A percentile compares a stretch with the other conserved stretches of the same genome.
phyloP scores from a whole-genome alignment of 1,140 invertebrate species.

The Zaprionus inermis region DNA sequence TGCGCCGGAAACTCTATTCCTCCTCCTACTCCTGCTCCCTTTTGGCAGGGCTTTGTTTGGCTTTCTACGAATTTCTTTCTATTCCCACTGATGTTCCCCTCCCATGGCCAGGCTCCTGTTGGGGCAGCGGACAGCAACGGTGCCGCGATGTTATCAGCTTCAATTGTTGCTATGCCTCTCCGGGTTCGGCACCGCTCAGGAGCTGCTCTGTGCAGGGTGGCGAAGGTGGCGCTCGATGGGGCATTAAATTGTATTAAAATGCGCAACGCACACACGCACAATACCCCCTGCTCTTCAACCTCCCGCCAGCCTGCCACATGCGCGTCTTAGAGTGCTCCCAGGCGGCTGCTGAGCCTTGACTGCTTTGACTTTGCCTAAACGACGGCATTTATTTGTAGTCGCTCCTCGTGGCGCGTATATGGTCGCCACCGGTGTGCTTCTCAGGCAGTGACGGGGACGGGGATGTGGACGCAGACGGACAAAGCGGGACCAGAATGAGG shows the following conservation, averaged over 20 bases:
- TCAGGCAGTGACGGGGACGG: not conserved
- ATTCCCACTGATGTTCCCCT: slow-evolving; percentile 27
- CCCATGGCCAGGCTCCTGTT: slow-evolving; percentile 23
- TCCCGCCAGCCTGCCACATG: slow-evolving; percentile 21
- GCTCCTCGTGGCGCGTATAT: slow-evolving; percentile 38
- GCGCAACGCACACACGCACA: slow-evolving; percentile 68
- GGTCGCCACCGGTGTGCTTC: slow-evolving; percentile 29
- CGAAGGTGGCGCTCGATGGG: slow-evolving; percentile 66
- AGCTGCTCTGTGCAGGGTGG: slow-evolving; percentile 30
- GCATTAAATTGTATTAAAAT: slow-evolving; percentile 83
- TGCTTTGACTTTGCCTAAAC: slow-evolving; percentile 62
- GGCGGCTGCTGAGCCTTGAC: slow-evolving; percentile 44
- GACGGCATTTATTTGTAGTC: slow-evolving; percentile 75
- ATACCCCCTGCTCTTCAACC: slow-evolving; percentile 16
- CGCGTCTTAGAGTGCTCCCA: slow-evolving; percentile 59
- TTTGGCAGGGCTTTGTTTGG: slow-evolving; percentile 39
- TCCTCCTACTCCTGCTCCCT: slow-evolving; percentile 10
- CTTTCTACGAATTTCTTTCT: slow-evolving; percentile 45
- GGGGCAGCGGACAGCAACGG: slow-evolving; percentile 12
- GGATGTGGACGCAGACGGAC: too few relatives aligned
- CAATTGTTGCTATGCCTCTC: slow-evolving; percentile 60
- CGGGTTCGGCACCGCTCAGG: not conserved
- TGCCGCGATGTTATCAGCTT: slow-evolving; percentile 63
- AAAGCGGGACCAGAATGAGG: slow-evolving; percentile 2
- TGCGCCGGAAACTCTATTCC: slow-evolving; percentile 61